Percentiles rank a stretch among this genome's conserved stretches.
Conservation (phyloP, 2,797 vertebrate species). For the Arrhamphus sclerolepis region DNA sequence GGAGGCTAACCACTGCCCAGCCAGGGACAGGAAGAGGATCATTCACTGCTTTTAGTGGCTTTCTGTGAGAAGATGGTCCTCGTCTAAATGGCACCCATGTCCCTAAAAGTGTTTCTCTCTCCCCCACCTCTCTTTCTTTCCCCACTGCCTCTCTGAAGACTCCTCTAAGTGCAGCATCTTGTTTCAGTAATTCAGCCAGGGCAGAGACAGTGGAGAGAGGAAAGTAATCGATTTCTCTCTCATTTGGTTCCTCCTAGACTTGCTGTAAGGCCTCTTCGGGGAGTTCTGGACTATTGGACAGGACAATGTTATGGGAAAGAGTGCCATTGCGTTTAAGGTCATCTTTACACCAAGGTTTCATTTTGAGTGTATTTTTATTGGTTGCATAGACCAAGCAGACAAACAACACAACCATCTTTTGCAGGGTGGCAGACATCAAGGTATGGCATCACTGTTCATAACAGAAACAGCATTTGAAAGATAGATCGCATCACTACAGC, state of each 20-base stretch:
- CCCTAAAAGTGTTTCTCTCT: slow-evolving; percentile 82
- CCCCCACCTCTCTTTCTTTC: slow-evolving; percentile 61
- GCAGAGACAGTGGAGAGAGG: slow-evolving; percentile 80
- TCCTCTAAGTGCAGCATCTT: slow-evolving; percentile 85
- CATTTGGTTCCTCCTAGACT: slow-evolving; percentile 81
- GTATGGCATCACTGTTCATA: slow-evolving; percentile 43
- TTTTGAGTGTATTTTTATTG: slow-evolving; percentile 76
- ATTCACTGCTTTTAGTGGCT: slow-evolving; percentile 83
- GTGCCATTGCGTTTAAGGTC: slow-evolving; percentile 83
- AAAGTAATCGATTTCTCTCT: slow-evolving; percentile 82
- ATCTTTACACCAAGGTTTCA: slow-evolving; percentile 73
- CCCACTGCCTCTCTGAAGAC: slow-evolving; percentile 75
- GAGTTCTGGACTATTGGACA: slow-evolving; percentile 80
- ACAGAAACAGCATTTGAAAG: slow-evolving; percentile 39
- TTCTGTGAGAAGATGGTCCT: slow-evolving; percentile 76
- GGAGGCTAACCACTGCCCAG: slow-evolving; percentile 70
- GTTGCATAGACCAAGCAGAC: slow-evolving; percentile 63
- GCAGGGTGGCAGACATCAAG: slow-evolving; percentile 57
- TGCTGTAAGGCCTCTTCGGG: slow-evolving; percentile 80
- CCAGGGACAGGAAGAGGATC: slow-evolving; percentile 76
- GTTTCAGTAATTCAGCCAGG: slow-evolving; percentile 86
- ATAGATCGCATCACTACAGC: slow-evolving; percentile 37
- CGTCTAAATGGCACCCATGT: slow-evolving; percentile 85
- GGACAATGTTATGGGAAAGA: slow-evolving; percentile 80
- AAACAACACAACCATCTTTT: slow-evolving; percentile 60